phyloP scores from a whole-genome alignment of 2,888 invertebrate species.

The Polyommatus iphigenia region DNA sequence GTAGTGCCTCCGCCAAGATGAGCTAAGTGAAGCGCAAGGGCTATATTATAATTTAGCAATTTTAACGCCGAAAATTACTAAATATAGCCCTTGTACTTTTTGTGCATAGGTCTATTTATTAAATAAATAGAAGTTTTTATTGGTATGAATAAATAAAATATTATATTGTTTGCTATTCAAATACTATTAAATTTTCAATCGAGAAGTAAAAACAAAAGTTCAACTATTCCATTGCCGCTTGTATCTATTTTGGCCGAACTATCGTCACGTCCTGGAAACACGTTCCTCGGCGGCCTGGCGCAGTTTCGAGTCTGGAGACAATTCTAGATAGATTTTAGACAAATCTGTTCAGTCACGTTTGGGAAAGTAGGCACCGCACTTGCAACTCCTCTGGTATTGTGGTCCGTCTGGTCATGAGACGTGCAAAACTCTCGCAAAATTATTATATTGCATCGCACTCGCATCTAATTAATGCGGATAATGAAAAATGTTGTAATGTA shows the following conservation, averaged over 20 bases:
- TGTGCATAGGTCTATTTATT: too few species aligned
- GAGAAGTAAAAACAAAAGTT: not conserved
- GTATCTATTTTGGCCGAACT: not conserved
- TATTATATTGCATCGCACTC: too few species aligned
- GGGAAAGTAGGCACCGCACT: not conserved
- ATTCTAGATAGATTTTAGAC: not conserved
- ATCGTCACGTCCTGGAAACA: not conserved
- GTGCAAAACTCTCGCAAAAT: not conserved
- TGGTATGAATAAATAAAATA: not conserved
- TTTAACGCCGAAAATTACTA: too few species aligned
- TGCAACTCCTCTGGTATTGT: not conserved
- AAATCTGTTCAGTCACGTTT: conserved; percentile 19
- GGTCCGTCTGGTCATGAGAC: not conserved
- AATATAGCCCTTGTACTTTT: too few species aligned
- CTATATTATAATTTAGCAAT: too few species aligned
- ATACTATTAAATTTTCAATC: not conserved
- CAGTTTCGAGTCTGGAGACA: not conserved
- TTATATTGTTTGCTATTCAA: not conserved
- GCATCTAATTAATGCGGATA: too few species aligned
- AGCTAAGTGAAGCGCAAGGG: too few species aligned
- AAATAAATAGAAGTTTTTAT: too few species aligned
- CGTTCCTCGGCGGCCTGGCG: not conserved
- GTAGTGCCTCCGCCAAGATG: too few species aligned
- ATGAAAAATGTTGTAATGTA: too few species aligned
- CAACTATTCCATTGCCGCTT: not conserved